phyloP scores from a whole-genome alignment of 2,797 vertebrate species.

The Ctenosaura bakeri region DNA sequence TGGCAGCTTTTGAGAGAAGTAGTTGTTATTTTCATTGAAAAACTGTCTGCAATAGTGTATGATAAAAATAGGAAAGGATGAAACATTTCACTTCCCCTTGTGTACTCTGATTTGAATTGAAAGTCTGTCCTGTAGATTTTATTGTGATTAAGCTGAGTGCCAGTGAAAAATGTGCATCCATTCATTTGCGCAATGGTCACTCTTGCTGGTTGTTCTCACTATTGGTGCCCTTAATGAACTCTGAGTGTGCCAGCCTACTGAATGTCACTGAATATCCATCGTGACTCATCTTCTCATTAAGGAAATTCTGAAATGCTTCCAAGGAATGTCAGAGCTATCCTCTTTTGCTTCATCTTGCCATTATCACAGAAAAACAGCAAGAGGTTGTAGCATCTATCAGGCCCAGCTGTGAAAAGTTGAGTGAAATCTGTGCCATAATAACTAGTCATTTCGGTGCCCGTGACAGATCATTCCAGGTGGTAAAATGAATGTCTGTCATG shows the following conservation, averaged over 20 bases:
- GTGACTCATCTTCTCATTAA: not conserved
- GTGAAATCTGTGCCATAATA: not conserved
- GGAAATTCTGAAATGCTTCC: conserved; percentile 1
- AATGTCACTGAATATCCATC: not conserved
- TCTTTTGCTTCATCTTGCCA: not conserved
- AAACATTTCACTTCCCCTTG: not conserved
- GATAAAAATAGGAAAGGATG: not conserved
- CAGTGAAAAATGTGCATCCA: too few species aligned
- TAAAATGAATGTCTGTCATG: not conserved
- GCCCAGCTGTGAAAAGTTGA: conserved; percentile 7
- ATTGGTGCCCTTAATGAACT: too few species aligned
- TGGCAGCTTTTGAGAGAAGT: too few species aligned
- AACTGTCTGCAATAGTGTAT: not conserved
- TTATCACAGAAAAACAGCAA: conserved; percentile 7
- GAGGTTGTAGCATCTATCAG: conserved; percentile 20
- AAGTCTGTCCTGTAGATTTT: too few species aligned
- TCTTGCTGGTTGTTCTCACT: too few species aligned
- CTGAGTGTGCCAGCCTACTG: not conserved
- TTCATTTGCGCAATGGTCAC: not conserved
- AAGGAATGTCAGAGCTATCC: too few species aligned
- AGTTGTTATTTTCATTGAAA: too few species aligned
- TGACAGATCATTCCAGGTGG: not conserved
- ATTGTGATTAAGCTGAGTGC: too few species aligned
- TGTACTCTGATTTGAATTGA: too few species aligned
- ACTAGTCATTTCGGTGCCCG: not conserved